A percentile compares a stretch with the other conserved stretches of the same genome.
Evolutionary conservation across 1,140 invertebrate species (phyloP).

Genomic region (Aphaenogaster ashmeadi): DNA sequence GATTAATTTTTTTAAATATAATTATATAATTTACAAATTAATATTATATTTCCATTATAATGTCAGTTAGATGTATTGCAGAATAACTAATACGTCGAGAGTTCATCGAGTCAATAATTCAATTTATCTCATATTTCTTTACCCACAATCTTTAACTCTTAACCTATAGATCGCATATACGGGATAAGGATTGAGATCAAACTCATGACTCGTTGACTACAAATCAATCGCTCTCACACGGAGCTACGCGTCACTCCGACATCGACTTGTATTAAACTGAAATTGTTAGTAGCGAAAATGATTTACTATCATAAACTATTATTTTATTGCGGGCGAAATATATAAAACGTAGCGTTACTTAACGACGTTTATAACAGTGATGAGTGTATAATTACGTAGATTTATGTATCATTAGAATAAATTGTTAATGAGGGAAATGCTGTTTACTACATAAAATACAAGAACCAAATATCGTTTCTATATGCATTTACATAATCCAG

Average conservation of each 20-base stretch:
- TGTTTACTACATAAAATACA: constrained; percentile 3
- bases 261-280: constrained; percentile 10
- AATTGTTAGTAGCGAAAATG: not conserved
- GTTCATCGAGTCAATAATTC: not conserved
- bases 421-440: constrained; percentile 8
- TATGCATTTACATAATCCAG: not conserved
- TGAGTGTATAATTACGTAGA: not conserved
- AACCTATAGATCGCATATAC: not conserved
- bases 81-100: not conserved
- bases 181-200: not conserved
- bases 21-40: not conserved
- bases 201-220: not conserved
- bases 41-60: not conserved
- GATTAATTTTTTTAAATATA: not conserved
- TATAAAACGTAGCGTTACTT: not conserved
- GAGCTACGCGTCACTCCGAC: not conserved
- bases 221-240: not conserved
- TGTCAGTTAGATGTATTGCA: not conserved
- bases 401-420: constrained; percentile 18
- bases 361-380: not conserved
- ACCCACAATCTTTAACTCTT: not conserved
- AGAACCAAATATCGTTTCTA: not conserved
- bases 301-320: not conserved
- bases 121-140: not conserved
- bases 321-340: not conserved